Base-by-base conservation (phyloP, 37 sponge, comb jelly and placozoan species). In the Geodia barretti region DNA sequence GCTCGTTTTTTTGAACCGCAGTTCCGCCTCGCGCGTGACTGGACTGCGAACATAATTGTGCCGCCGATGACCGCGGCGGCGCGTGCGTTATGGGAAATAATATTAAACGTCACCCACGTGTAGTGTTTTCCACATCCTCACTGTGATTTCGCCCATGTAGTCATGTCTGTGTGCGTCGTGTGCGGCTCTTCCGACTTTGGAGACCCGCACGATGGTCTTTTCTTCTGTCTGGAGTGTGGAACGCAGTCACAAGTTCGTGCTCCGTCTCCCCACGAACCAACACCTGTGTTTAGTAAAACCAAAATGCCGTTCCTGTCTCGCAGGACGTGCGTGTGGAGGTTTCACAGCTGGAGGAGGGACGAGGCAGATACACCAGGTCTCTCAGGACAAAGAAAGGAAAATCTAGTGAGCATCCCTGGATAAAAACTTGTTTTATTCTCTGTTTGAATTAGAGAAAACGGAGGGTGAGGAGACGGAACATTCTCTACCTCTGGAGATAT, bases 171-270 rank as follows among this genome's bases (percentile, higher is more conserved):
- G 64, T 92, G 92, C 77, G 58, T 24, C 2, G 68, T 87, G n/a
- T 92, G 92, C 76, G 92, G 92, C 21, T 38, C 60, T 17, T 62
- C 26, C 1, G 59, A 63, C 3, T 87, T 87, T 72, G 54, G 54
- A 47, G 73, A 79, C 1, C 58, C 64, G 26, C 54, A 37, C 0
- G 85, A 92, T 38, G 92, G 92, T 4, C 77, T 79, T 25, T 87
- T 63, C 74, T 92, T 79, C 37, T 92, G 92, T 41, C 62, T 62
- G n/a, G 92, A 92, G n/a, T 92, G 92, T 72, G 92, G 92, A 28
- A 87, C 92, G 20, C 92, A 92, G 38, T 92, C 92, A 31, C 92
- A 92, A 74, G 92, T 87, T 63, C 61, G 37, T 59, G 3, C 33
- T 4, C 2, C 47, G 11, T 39, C 42, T 35, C 11, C 2, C 8